A percentile compares a stretch with the other conserved stretches of the same genome.
These are phyloP conservation scores for Anagrus nilaparvatae DNA, from an alignment of 1,140 invertebrate genomes.

Conservation along the genomic window DNA sequence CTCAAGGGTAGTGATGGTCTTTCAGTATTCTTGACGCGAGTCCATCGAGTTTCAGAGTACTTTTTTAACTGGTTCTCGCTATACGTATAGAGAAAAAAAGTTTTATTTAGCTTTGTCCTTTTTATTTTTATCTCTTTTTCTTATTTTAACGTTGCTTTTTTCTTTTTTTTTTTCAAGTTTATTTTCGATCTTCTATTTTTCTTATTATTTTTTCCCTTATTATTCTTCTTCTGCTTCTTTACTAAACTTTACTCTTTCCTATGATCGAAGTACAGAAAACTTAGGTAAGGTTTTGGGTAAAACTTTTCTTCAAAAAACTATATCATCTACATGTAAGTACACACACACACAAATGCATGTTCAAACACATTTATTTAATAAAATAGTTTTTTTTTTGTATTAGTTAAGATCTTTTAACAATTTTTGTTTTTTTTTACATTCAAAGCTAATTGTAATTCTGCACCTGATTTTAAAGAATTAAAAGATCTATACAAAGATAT, in stretches of 20 bases:
- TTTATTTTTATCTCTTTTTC: not conserved
- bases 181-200: not conserved
- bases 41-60: conserved; percentile 15
- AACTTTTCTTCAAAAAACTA: conserved; percentile 11
- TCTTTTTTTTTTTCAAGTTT: not conserved
- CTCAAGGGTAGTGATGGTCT: conserved; percentile 1
- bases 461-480: conserved; percentile 12
- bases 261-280: conserved; percentile 13
- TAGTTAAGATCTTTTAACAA: too few species aligned
- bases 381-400: too few species aligned
- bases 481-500: too few species aligned
- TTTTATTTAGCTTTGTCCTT: conserved; percentile 6
- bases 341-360: too few species aligned
- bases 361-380: too few species aligned
- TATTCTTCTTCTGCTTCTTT: too few species aligned
- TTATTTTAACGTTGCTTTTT: too few species aligned
- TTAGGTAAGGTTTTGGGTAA: conserved; percentile 12
- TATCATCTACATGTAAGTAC: not conserved
- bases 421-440: too few species aligned
- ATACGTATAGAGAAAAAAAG: too few species aligned
- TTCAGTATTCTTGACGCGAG: conserved; percentile 14
- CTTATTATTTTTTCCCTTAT: not conserved
- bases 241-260: too few species aligned
- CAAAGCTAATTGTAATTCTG: too few species aligned
- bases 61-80: conserved; percentile 15